Evolutionary conservation across 2,888 invertebrate genomes (phyloP).

Genomic region (Mesorhabditis sp.): DNA sequence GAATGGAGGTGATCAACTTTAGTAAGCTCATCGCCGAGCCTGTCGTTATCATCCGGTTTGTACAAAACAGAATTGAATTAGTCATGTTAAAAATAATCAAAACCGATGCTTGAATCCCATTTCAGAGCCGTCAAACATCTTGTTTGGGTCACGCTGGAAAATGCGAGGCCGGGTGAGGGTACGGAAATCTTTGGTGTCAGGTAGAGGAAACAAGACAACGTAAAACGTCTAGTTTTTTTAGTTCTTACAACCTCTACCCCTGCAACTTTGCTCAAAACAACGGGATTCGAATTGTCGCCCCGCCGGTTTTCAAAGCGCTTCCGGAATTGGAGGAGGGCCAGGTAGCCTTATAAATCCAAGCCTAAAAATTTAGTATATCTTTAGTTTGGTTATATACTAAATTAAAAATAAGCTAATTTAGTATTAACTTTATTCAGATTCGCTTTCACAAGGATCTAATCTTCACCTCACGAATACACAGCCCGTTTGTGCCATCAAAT

Average conservation of each 20-base stretch:
- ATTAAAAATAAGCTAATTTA: neutral
- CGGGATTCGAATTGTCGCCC: neutral
- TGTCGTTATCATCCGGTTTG: neutral
- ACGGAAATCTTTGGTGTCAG: neutral
- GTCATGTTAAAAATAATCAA: no score
- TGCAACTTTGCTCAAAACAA: conserved; percentile 1
- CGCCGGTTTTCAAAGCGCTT: neutral
- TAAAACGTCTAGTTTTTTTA: neutral
- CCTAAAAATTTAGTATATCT: no score
- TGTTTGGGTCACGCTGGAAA: neutral
- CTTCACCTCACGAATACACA: neutral
- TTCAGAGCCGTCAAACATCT: neutral
- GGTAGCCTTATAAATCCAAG: neutral
- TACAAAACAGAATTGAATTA: no score
- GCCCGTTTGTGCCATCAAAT: neutral
- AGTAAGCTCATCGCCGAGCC: neutral
- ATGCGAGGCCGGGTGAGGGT: neutral
- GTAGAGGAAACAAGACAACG: neutral
- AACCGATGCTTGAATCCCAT: no score
- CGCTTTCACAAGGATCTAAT: neutral
- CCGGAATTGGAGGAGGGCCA: neutral
- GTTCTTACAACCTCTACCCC: neutral
- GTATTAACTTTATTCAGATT: neutral
- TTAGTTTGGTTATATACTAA: no score
- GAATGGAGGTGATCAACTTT: neutral